A percentile compares a stretch with the other conserved stretches of the same genome.
These are phyloP conservation scores for Nezara viridula DNA, from an alignment of 2,888 invertebrate genomes.

Conservation along the genomic window DNA sequence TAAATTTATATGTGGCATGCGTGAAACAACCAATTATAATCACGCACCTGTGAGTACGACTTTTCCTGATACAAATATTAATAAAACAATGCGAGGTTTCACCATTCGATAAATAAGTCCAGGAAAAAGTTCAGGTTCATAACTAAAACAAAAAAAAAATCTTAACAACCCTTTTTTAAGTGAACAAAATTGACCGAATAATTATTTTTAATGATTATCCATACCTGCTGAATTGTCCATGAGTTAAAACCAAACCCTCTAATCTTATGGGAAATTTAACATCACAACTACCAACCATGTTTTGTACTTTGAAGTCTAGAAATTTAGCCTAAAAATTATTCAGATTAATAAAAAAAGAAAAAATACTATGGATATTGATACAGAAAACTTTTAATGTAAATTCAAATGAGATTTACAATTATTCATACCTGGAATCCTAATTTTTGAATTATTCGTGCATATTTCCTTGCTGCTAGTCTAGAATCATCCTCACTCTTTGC, in stretches of 20 bases:
- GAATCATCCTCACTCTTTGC: slow-evolving; percentile 88
- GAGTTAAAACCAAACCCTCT: slow-evolving; percentile 85
- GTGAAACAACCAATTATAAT: not conserved
- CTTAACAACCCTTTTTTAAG: not conserved
- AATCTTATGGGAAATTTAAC: slow-evolving; percentile 87
- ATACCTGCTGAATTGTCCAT: slow-evolving; percentile 81
- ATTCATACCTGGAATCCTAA: slow-evolving; percentile 77
- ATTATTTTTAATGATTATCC: not conserved
- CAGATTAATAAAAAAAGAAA: not conserved
- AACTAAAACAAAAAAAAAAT: slow-evolving; percentile 67
- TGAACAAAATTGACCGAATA: not conserved
- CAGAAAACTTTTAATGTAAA: not conserved
- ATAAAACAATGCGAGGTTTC: slow-evolving; percentile 77
- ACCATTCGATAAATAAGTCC: slow-evolving; percentile 80
- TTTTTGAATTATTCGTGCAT: slow-evolving; percentile 86
- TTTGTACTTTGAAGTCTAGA: slow-evolving; percentile 85
- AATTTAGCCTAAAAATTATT: slow-evolving; percentile 76
- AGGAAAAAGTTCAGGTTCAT: slow-evolving; percentile 79
- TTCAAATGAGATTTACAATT: not conserved
- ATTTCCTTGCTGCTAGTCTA: slow-evolving; percentile 83
- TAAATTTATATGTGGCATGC: not conserved
- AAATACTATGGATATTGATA: slow-evolving; percentile 39
- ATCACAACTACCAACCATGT: slow-evolving; percentile 90
- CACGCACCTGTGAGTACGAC: slow-evolving; percentile 74
- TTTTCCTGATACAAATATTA: slow-evolving; percentile 81